These are phyloP conservation scores for Anoplius nigerrimus DNA, from an alignment of 2,888 invertebrate species.

Conservation along the genomic window DNA sequence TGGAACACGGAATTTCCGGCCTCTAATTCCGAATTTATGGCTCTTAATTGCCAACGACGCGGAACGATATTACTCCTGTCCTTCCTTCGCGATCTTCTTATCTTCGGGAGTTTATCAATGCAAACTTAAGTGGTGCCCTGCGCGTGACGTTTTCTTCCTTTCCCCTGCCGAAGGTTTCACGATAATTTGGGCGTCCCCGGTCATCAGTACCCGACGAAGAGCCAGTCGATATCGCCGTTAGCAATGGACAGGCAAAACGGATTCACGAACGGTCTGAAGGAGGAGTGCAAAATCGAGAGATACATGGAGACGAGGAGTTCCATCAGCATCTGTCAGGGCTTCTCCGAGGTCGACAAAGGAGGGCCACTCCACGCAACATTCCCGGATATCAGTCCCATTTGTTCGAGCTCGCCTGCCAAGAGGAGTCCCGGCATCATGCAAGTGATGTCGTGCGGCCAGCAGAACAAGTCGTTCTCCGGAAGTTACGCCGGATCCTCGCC, in stretches of 20 bases:
- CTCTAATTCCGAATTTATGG: background rate
- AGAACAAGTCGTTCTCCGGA: slow-evolving; percentile 62
- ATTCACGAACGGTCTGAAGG: slow-evolving; percentile 69
- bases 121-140: too few species aligned
- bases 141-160: background rate
- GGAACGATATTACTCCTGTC: too few species aligned
- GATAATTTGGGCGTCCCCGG: slow-evolving; percentile 66
- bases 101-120: too few species aligned
- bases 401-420: slow-evolving; percentile 45
- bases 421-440: slow-evolving; percentile 56
- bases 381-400: slow-evolving; percentile 67
- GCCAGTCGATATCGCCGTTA: slow-evolving; percentile 71
- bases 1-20: background rate
- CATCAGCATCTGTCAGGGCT: slow-evolving; percentile 62
- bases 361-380: slow-evolving; percentile 55
- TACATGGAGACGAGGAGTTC: slow-evolving; percentile 61
- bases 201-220: slow-evolving; percentile 64
- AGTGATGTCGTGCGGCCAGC: slow-evolving; percentile 62
- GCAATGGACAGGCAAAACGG: slow-evolving; percentile 74
- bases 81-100: too few species aligned
- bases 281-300: slow-evolving; percentile 65
- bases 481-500: slow-evolving; percentile 64
- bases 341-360: slow-evolving; percentile 69
- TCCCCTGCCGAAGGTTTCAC: slow-evolving; percentile 60
- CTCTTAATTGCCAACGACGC: too few species aligned